Conservation (phyloP, 2,888 invertebrate genomes). For the Rhyacophila evoluta region DNA sequence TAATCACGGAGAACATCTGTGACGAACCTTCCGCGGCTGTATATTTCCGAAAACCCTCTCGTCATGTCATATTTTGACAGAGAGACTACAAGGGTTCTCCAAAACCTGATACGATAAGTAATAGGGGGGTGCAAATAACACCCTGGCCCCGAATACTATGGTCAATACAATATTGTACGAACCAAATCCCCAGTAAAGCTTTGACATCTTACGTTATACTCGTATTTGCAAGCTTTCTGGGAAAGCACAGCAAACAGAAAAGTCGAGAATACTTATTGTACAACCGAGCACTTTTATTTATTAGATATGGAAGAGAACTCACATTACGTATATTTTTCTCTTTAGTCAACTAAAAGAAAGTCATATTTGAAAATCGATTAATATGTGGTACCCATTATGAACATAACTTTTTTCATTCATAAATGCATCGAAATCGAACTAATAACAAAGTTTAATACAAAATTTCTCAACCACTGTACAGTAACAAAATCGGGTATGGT, state of each 20-base stretch:
- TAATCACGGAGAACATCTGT: constrained; percentile 10
- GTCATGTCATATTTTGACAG: constrained; percentile 22
- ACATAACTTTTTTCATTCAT: too few species aligned
- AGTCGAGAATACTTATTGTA: background rate
- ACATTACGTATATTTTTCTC: too few species aligned
- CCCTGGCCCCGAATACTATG: background rate
- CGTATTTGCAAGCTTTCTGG: background rate
- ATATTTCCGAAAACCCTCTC: constrained; percentile 3
- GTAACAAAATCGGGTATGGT: too few species aligned
- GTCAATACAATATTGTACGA: background rate
- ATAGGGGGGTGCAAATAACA: background rate
- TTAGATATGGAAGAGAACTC: too few species aligned
- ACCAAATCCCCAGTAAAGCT: background rate
- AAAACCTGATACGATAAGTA: constrained; percentile 22
- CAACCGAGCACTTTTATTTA: too few species aligned
- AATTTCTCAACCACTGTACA: too few species aligned
- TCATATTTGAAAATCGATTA: too few species aligned
- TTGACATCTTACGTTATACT: background rate
- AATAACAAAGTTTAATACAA: too few species aligned
- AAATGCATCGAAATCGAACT: too few species aligned
- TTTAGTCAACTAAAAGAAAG: too few species aligned
- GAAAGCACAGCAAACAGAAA: background rate
- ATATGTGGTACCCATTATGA: too few species aligned
- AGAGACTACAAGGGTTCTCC: constrained; percentile 9
- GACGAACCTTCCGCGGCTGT: constrained; percentile 7